phyloP scores from a whole-genome alignment of 2,113 vertebrate species.

The Mungos mungo region DNA sequence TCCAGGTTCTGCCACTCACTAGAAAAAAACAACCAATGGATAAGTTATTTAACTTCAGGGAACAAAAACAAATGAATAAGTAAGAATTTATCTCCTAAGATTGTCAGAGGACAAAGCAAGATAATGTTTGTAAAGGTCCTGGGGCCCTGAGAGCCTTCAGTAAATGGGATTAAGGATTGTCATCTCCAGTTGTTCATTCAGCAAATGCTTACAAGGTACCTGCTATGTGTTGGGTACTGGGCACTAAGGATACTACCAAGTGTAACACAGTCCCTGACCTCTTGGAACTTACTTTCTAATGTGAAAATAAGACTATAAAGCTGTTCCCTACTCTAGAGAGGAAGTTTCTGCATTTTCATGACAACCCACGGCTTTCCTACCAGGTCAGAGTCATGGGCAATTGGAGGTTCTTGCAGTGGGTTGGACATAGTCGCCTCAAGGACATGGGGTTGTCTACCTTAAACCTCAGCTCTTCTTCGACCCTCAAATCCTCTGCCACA shows the following conservation, averaged over 20 bases:
- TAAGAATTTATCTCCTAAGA: background rate
- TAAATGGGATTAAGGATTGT: background rate
- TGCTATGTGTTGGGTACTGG: background rate
- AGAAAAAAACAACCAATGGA: background rate
- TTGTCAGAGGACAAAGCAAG: background rate
- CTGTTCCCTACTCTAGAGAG: background rate
- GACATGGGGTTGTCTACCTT: background rate
- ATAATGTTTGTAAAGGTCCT: background rate
- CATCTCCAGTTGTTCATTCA: background rate
- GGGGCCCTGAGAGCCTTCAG: background rate
- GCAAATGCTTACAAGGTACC: background rate
- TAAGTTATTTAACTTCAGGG: background rate
- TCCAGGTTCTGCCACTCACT: background rate
- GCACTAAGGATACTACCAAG: background rate
- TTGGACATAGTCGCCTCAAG: background rate
- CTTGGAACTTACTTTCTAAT: background rate
- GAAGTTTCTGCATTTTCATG: background rate
- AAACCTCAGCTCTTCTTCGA: background rate
- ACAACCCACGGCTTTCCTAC: background rate
- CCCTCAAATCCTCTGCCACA: background rate
- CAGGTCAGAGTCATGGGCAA: background rate
- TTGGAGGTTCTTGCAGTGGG: background rate
- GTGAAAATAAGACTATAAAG: background rate
- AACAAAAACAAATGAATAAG: slow-evolving; percentile 13
- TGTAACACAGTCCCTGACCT: background rate